Base-by-base conservation (phyloP, 2,113 vertebrate species). In the Corythaeola cristata region DNA sequence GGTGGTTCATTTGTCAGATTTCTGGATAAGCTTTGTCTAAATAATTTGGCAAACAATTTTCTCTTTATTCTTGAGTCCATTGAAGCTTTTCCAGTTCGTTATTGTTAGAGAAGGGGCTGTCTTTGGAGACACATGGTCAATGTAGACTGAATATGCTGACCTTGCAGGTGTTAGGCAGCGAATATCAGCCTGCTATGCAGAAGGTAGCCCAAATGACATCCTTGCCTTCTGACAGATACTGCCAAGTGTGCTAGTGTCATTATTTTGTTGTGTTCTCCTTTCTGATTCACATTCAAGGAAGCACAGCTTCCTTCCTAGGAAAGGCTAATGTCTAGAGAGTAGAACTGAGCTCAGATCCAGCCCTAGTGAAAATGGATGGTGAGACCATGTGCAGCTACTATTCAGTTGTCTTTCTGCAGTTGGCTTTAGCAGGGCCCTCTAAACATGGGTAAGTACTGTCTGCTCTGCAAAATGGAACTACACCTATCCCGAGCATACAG, bases 21-120 rank as follows among this genome's bases (percentile, higher is more conserved):
- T 88, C 80, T 93, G 55, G 58, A 50, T 93, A 62, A 91, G 86
- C 94, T 89, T 89, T 95, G 89, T 96, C 84, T 95, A 91, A 96
- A 91, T 95, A 90, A 97, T 95, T 79, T 79, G 84, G 69, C 35
- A 74, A 88, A 92, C 58, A 88, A 45, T 85, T 92, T 95, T 89
- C 69, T 95, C 49, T 92, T 92, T 87, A 56, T 90, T 89, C 49
- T 85, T 22, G 26, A 87, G 60, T 55, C 58, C 32, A 85, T 69
- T 87, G 83, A 93, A 90, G 67, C 62, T 90, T 85, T 95, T 75
- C 68, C 37, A 20, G 15, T 74, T 80, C 22, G 5, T 32, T 75
- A 32, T 91, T 93, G 60, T 68, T 75, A 44, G 88, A 85, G 86
- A 82, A 52, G 53, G n/a, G 69, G 41, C 60, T 90, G 41, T 79